Base-by-base conservation (phyloP, 2,113 vertebrate genomes). In the Calonectris borealis region DNA sequence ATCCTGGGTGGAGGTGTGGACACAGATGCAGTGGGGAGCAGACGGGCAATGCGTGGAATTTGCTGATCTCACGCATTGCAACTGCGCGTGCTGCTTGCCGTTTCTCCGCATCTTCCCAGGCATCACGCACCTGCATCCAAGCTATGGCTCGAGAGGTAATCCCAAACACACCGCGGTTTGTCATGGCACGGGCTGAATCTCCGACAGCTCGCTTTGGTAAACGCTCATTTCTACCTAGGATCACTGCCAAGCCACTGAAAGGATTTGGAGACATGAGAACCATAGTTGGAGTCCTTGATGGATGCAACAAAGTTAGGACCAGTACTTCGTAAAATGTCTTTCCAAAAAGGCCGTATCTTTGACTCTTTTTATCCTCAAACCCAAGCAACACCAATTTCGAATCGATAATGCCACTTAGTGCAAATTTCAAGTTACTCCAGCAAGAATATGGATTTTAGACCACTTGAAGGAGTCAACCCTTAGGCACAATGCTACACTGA, bases 1-100 rank as follows among this genome's bases (percentile, higher is more conserved):
- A 11, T 32, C n/a, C 70, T 11, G 60, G 66, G 1, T 21, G 77
- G 70, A 48, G 38, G 40, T 4, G 20, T 1, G 51, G 58, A 8
- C 31, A 8, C 13, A 3, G 55, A 4, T 1, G 62, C 4, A 25
- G 25, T 1, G 52, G 25, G 29, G 19, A 72, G 51, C 32, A 1
- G 27, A 4, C n/a, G 8, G 60, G 52, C 9, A 2, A 8, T 0
- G 10, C 5, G 0, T 2, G 12, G 57, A 34, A 58, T 27, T 13
- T 15, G 34, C 51, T 10, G 40, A 6, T 46, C 22, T 36, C 52
- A 1, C 16, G 2, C 44, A 0, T 25, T 25, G 42, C 62, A 4
- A 2, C 3, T 3, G 27, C 29, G 2, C 10, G 58, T 1, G 51
- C 42, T 19, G 48, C 54, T 1, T 1, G 51, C 36, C 11, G 2